Percentiles rank a stretch among this genome's conserved stretches.
phyloP scores from a whole-genome alignment of 2,888 invertebrate genomes.

The Agriotes lineatus region DNA sequence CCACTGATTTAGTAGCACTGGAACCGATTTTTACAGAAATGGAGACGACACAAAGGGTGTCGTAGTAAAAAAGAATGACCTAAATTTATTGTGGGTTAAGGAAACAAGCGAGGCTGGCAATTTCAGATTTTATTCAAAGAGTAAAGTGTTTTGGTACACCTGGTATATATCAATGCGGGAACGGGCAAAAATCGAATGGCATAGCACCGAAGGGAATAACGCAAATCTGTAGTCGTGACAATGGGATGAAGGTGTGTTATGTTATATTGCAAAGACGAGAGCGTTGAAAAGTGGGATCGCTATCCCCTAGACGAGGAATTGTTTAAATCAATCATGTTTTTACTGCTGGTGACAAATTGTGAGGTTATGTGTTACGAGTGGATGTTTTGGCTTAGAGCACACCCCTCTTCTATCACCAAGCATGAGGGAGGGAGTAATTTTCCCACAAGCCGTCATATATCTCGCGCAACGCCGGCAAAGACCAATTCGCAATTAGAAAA shows the following conservation, averaged over 20 bases:
- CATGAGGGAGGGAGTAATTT: constrained; percentile 15
- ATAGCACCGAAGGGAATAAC: constrained; percentile 9
- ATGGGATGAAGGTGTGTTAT: constrained; percentile 8
- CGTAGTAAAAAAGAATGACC: too few relatives aligned
- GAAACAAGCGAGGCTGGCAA: background rate
- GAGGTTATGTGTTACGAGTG: constrained; percentile 19
- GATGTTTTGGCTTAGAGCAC: constrained; percentile 13
- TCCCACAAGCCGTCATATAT: constrained; percentile 8
- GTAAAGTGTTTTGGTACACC: background rate
- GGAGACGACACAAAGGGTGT: too few relatives aligned
- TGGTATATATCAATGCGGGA: constrained; percentile 1
- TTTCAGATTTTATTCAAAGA: background rate
- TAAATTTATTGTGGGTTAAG: background rate
- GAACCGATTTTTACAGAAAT: too few relatives aligned
- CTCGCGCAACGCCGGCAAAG: background rate
- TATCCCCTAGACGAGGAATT: constrained; percentile 13
- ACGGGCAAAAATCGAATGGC: background rate
- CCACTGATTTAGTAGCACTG: too few relatives aligned
- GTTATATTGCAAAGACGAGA: constrained; percentile 11
- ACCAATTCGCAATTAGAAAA: constrained; percentile 2
- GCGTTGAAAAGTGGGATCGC: constrained; percentile 13
- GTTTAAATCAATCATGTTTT: constrained; percentile 19
- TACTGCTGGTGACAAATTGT: constrained; percentile 9
- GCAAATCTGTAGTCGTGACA: constrained; percentile 9
- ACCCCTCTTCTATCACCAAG: constrained; percentile 12